Evolutionary conservation across 2,888 invertebrate genomes (phyloP), one percentile per base, ranked within the genome.

Genomic region (Noctua comes): DNA sequence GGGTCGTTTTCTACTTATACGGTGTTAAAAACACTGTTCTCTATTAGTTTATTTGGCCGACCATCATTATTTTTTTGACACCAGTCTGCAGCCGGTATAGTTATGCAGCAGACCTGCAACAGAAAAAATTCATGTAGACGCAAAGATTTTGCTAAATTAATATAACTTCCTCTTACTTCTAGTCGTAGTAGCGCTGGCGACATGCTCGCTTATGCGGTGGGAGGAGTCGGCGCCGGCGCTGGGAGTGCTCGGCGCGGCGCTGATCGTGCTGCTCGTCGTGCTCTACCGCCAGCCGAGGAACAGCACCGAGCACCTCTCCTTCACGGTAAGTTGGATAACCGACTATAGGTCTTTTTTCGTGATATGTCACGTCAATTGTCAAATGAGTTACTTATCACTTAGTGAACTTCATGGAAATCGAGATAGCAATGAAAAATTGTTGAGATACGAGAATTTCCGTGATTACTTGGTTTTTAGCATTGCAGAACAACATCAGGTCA

Each of bases 211-310:
- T 78, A 76, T 96, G 75, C 91, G 92, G 7, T 95, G 96, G 94
- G 93, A 95, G 88, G 90, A 90, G 13, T 93, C 93, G 94, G 86
- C 91, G 97, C 85, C 97, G 43, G 93, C 97, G 62, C 91, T 97
- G 48, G 94, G 95, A 48, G 90, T 96, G 62, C 91, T 98, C 40
- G 96, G 97, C 59, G 93, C 97, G 0, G 90, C 97, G 51, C 94
- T 98, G 62, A 86, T 98, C 6, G 86, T 97, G 59, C 96, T 97
- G 46, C 93, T 97, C 59, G 89, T 97, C 1, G 96, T 98, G 48
- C 97, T 98, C 83, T 97, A 97, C 86, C 95, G 98, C 57, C 98
- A 98, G 94, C 98, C 98, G 0, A 94, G 97, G 69, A 97, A 97
- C 79, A 86, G 77, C 88, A 94, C 94, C 48, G 64, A 86, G 3